Percentiles rank a stretch among this genome's conserved stretches.
Conservation (phyloP, 2,797 vertebrate species). For the Smutsia gigantea region DNA sequence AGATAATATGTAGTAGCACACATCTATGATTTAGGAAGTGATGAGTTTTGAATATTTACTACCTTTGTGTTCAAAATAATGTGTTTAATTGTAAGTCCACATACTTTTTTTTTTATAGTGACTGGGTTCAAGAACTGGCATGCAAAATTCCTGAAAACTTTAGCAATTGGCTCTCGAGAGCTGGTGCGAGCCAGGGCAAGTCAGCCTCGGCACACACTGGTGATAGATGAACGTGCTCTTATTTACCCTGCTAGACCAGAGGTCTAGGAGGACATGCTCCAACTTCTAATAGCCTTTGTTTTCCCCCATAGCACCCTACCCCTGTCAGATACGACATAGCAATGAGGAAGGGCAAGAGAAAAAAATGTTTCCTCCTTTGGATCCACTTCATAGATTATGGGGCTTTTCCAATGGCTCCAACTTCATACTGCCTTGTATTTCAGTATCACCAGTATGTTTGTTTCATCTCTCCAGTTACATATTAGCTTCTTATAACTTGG, state of each 20-base stretch:
- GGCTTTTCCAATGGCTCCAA: background rate
- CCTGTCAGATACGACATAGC: background rate
- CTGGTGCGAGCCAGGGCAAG: background rate
- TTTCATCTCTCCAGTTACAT: background rate
- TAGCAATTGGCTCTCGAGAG: background rate
- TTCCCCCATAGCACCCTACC: background rate
- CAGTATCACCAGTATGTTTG: background rate
- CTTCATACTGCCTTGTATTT: background rate
- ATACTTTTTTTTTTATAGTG: background rate
- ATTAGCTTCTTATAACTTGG: background rate
- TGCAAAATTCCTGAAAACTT: background rate
- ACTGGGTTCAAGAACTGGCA: background rate
- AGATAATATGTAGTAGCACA: background rate
- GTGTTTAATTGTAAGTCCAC: background rate
- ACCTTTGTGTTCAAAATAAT: background rate
- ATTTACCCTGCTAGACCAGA: background rate
- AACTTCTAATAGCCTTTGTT: background rate
- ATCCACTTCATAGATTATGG: background rate
- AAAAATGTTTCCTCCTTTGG: background rate
- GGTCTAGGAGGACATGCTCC: background rate
- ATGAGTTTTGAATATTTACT: background rate
- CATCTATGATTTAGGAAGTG: background rate
- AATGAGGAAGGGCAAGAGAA: background rate
- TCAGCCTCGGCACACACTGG: background rate
- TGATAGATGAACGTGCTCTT: too few relatives aligned